Evolutionary conservation across 2,888 invertebrate species (phyloP).

Genomic region (Synergus gifuensis): DNA sequence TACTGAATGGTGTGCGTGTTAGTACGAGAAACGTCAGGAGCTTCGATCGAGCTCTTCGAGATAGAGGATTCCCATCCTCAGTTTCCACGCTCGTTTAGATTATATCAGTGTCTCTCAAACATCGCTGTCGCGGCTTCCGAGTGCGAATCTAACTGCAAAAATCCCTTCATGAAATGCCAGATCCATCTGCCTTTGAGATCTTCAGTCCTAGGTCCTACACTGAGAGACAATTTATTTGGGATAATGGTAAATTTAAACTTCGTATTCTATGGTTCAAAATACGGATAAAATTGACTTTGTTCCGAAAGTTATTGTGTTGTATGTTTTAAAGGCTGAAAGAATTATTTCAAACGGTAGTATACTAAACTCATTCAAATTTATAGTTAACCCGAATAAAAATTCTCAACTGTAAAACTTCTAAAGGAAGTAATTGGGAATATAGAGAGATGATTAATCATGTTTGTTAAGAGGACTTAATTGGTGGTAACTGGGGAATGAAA

Average conservation of each 20-base stretch:
- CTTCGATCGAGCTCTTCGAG: slow-evolving; percentile 33
- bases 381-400: too few species aligned
- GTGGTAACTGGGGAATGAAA: slow-evolving; percentile 26
- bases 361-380: too few species aligned
- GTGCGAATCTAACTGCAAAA: slow-evolving; percentile 36
- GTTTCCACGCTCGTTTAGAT: slow-evolving; percentile 40
- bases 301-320: too few species aligned
- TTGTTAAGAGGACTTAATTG: slow-evolving; percentile 32
- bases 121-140: slow-evolving; percentile 19
- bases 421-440: background rate
- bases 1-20: slow-evolving; percentile 17
- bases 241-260: too few species aligned
- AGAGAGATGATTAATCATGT: slow-evolving; percentile 19
- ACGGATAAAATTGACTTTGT: too few species aligned
- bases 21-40: slow-evolving; percentile 34
- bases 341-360: too few species aligned
- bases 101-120: slow-evolving; percentile 39
- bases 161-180: slow-evolving; percentile 22
- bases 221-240: too few species aligned
- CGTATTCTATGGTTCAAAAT: too few species aligned
- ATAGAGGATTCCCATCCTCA: slow-evolving; percentile 36
- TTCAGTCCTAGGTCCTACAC: background rate
- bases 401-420: background rate
- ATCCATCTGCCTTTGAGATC: slow-evolving; percentile 29
- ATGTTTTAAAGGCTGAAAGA: too few species aligned